Base-by-base conservation (phyloP, 2,888 invertebrate genomes). In the Eledona agricola region DNA sequence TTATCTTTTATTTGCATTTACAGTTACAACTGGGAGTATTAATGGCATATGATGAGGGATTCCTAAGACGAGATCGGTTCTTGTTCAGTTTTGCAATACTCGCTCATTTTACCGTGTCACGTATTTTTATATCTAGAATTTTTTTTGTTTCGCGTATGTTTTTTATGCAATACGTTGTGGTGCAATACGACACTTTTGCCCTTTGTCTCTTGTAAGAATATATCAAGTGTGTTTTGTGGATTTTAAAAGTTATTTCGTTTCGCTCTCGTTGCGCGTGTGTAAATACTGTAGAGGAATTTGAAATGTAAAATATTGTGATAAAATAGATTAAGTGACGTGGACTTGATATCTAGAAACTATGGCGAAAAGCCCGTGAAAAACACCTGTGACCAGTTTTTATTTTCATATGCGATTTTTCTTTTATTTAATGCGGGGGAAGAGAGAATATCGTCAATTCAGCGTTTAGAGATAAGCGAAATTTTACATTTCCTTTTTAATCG, bases 261-360 rank as follows among this genome's bases (percentile, higher is more conserved):
- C 22, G 11, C 7, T 26, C n/a, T 17, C 22, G 25, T 37, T 50
- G 45, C 45, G 37, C 28, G 45, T 29, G 45, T 49, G 49, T 49
- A 49, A 23, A 43, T 51, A 51, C 13, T 50, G 50, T 50, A 50
- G 35, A 51, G 26, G 20, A 43, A 43, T 43, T 43, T 45, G 28
- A 52, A 38, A 25, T 26, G 29, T 38, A 51, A 45, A 46, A 37
- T 54, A 60, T 55, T 63, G 63, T 63, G 63, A 63, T 63, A 63
- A 59, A 63, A 52, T 59, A 60, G 60, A 59, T 55, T 59, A 59
- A 57, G 59, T 60, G 60, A 57, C 45, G 32, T 51, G 45, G 35
- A 40, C 28, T 9, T 26, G 12, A 47, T 38, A 34, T 47, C 50
- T 31, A 35, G 35, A 28, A 20, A 47, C 37, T 49, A 16, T 46